Conservation (phyloP, 1,140 invertebrate species). For the Brachionus manjavacas region DNA sequence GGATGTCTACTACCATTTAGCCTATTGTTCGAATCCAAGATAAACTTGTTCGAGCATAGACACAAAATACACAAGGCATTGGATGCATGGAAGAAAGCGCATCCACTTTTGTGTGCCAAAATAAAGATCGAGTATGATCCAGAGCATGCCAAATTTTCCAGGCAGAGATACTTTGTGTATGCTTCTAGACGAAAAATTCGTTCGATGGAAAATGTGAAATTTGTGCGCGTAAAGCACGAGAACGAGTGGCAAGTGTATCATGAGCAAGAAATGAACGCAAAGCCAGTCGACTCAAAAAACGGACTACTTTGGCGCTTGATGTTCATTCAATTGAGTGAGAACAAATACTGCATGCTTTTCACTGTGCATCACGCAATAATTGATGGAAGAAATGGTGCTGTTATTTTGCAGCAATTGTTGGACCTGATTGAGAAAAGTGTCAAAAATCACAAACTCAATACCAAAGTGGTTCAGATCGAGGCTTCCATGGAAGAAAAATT, state of each 20-base stretch:
- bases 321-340: background rate
- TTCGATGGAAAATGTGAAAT: background rate
- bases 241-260: background rate
- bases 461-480: background rate
- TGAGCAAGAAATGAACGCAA: background rate
- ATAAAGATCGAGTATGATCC: background rate
- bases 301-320: background rate
- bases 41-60: background rate
- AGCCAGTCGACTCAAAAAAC: background rate
- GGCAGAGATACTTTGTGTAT: slow-evolving; percentile 13
- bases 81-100: background rate
- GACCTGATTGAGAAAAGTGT: background rate
- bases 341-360: background rate
- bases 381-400: background rate
- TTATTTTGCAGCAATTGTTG: slow-evolving; percentile 18
- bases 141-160: background rate
- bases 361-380: slow-evolving; percentile 3
- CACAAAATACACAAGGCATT: background rate
- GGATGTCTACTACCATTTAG: background rate
- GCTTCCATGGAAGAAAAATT: slow-evolving; percentile 5
- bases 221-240: background rate
- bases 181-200: background rate
- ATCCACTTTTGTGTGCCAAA: slow-evolving; percentile 19
- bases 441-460: background rate
- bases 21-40: background rate